Evolutionary conservation across 2,113 vertebrate species (phyloP).

Genomic region (Glaucomys volans): DNA sequence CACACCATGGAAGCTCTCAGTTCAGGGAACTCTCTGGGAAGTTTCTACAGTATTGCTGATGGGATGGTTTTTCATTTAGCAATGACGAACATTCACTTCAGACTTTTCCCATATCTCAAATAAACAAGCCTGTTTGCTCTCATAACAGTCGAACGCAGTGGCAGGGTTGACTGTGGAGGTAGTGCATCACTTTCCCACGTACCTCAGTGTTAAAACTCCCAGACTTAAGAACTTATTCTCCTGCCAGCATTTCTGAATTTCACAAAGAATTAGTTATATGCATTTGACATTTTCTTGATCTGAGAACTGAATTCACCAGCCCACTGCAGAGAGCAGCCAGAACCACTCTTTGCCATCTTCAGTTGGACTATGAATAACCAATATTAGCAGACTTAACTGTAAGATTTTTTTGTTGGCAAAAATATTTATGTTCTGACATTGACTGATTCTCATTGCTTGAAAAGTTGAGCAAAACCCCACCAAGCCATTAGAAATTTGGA

Average conservation of each 20-base stretch:
- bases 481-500: background rate
- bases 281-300: conserved; percentile 44
- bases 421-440: background rate
- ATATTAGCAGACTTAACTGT: background rate
- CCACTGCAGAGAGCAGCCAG: background rate
- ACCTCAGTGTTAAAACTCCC: background rate
- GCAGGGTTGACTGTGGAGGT: background rate
- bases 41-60: background rate
- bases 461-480: conserved; percentile 1
- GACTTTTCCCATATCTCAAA: background rate
- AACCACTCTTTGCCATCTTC: background rate
- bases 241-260: conserved; percentile 33
- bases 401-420: background rate
- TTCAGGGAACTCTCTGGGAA: background rate
- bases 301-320: background rate
- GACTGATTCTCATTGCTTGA: background rate
- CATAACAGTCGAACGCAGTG: background rate
- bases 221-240: background rate
- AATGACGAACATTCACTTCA: background rate
- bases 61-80: background rate
- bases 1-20: background rate
- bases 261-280: conserved; percentile 4
- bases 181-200: background rate
- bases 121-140: background rate
- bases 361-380: background rate